Evolutionary conservation across 2,888 invertebrate species (phyloP).

Genomic region (Pteria penguin): DNA sequence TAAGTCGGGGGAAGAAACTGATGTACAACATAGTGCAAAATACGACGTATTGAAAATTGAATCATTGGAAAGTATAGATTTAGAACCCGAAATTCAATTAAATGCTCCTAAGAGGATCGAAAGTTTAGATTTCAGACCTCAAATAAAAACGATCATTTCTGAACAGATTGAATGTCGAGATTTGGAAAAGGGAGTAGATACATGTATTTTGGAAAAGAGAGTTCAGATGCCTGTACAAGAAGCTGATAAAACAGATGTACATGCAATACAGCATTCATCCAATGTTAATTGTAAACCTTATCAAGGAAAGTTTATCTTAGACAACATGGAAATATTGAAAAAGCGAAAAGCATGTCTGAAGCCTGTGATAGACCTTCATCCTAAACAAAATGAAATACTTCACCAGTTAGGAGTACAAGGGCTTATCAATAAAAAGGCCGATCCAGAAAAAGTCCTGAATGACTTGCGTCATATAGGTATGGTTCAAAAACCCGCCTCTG

Average conservation of each 20-base stretch:
- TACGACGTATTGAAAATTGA: not conserved
- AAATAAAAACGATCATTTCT: too few relatives aligned
- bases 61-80: not conserved
- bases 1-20: not conserved
- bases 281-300: not conserved
- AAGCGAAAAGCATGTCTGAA: not conserved
- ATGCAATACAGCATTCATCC: not conserved
- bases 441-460: slow-evolving; percentile 18
- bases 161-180: too few relatives aligned
- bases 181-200: too few relatives aligned
- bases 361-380: slow-evolving; percentile 7
- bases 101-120: not conserved
- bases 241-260: too few relatives aligned
- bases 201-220: not conserved
- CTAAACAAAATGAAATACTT: slow-evolving; percentile 23
- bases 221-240: not conserved
- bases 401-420: slow-evolving; percentile 31
- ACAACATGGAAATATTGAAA: not conserved
- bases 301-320: not conserved
- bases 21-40: not conserved
- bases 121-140: too few relatives aligned
- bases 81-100: not conserved
- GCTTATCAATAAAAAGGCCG: slow-evolving; percentile 18
- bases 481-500: not conserved
- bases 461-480: slow-evolving; percentile 11